phyloP scores from a whole-genome alignment of 2,113 vertebrate species.

The Prionailurus viverrinus region DNA sequence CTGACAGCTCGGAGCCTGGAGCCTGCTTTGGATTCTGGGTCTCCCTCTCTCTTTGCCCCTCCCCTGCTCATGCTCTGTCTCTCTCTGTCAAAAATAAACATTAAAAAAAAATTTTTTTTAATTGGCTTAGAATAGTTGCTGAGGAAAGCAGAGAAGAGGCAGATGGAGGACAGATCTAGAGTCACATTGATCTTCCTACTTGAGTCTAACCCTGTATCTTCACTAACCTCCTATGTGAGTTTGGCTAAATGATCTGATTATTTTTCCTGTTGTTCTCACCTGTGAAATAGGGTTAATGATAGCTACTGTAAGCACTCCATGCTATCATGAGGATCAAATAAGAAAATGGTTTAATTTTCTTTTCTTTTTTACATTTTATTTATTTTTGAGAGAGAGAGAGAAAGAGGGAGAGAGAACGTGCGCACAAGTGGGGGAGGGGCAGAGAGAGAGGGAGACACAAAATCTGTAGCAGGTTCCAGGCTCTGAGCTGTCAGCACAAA shows the following conservation, averaged over 20 bases:
- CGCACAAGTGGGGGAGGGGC: too few relatives aligned
- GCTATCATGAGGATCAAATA: background rate
- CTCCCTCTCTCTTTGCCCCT: too few relatives aligned
- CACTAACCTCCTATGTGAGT: background rate
- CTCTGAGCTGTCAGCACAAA: too few relatives aligned
- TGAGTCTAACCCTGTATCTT: background rate
- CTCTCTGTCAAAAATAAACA: too few relatives aligned
- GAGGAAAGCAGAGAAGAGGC: background rate
- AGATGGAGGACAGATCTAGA: background rate
- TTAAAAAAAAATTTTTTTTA: fast-evolving
- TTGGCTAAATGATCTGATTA: background rate
- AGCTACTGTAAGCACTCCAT: background rate
- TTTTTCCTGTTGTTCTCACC: slow-evolving; percentile 2
- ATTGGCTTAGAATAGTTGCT: background rate
- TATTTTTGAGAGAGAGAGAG: too few relatives aligned
- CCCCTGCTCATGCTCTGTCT: too few relatives aligned
- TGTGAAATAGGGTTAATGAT: background rate
- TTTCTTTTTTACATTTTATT: too few relatives aligned
- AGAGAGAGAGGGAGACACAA: too few relatives aligned
- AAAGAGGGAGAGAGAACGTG: too few relatives aligned
- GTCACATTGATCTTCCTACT: background rate
- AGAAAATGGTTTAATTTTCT: background rate
- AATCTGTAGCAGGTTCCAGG: too few relatives aligned
- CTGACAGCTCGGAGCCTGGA: too few relatives aligned
- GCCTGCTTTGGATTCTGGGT: too few relatives aligned